Evolutionary conservation across 2,888 invertebrate genomes (phyloP), one percentile per base, ranked within the genome.

Genomic region (Pogonocherus hispidulus): DNA sequence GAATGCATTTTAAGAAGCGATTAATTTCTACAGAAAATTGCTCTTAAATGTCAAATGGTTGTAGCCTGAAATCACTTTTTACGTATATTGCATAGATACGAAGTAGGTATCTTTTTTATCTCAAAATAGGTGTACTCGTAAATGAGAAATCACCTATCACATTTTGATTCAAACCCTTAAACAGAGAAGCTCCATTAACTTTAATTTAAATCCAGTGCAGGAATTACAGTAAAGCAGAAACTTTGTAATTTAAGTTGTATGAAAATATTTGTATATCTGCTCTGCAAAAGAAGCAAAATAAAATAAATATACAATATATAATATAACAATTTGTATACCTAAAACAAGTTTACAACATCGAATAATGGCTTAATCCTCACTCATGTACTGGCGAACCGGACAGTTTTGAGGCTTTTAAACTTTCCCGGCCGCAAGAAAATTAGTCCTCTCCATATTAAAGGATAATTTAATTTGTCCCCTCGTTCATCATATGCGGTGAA

Each of bases 401-500:
- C 62, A 62, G 62, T 62, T 59, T 62, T 70, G 64, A 60, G 68
- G 74, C 76, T 74, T 75, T 76, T 73, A 70, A 77, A 76, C 70
- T 71, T 78, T 75, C 75, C 66, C 76, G 75, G 69, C 73, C 72
- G 59, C 75, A 76, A 75, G 76, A 76, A 74, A 77, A 75, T 77
- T 76, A 76, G 74, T 73, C 73, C 73, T 72, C 74, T 71, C 72
- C 69, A 71, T 74, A 69, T 74, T 73, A 75, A 73, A 72, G 70
- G 69, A 70, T 78, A 78, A 78, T 78, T 78, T 69, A 74, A 78
- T 78, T 78, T 76, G 74, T 73, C 70, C 74, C 71, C 72, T 76
- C 75, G 76, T 75, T 71, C 72, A 74, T 77, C 76, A 75, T 76
- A 57, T 52, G 68, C 66, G 70, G 72, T 70, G 68, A 69, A 72